Base-by-base conservation (phyloP, 1,140 invertebrate genomes). In the Drosophila auraria region DNA sequence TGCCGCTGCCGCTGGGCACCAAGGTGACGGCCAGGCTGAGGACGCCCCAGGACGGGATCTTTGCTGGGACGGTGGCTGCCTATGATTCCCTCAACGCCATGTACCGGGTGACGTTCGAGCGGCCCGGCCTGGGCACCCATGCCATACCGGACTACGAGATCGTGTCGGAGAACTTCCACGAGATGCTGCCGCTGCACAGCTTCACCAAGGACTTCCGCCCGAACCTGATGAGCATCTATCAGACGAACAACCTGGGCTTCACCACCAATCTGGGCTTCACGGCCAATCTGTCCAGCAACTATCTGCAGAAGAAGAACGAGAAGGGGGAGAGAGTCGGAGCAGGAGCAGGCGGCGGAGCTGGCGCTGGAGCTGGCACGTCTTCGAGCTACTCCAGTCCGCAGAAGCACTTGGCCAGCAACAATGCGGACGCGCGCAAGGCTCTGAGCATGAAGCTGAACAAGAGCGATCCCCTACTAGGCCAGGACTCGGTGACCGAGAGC, bases 91-190 rank as follows among this genome's bases (percentile, higher is more conserved):
- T 98, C 5, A 98, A 98, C 91, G 98, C 98, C 91, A 98, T 97
- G n/a, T 99, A 99, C 92, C 95, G 99, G 84, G 98, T 99, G 63
- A 98, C 97, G 1, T 99, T 99, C 94, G 98, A 99, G 93, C 94
- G 98, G 68, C 95, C 96, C 47, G 98, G 98, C 14, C 94, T 99
- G 33, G 98, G 98, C 6, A 99, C 98, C 12, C 98, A 99, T 93
- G 99, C 98, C 61, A 97, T 99, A 62, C 98, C 98, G 17, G 98
- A 99, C 94, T 99, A 96, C 94, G 98, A 99, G 96, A 98, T 99
- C 74, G 94, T 99, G 93, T 98, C 97, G 20, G 98, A 98, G 93
- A 98, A 99, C 82, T 95, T 96, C 45, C 96, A 97, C 40, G 98
- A 99, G 93, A 98, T 97, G 38, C 96, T 99, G 89, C 96, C 97